Base-by-base conservation (phyloP, 1,140 invertebrate species). In the Monochamus saltuarius region DNA sequence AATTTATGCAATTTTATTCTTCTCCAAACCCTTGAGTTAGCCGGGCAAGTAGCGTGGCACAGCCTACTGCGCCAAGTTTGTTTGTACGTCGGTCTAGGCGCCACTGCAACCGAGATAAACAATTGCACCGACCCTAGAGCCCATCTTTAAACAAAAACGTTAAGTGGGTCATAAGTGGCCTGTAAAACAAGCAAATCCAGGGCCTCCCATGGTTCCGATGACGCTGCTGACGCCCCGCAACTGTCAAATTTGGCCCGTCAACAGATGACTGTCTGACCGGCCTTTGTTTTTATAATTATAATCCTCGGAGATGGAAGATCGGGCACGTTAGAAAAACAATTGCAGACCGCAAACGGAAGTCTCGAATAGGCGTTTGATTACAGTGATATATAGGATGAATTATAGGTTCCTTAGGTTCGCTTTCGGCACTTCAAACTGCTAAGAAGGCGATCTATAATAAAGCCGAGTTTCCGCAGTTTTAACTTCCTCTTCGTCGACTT, bases 231-330 rank as follows among this genome's bases (percentile, higher is more conserved):
- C 14, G 46, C 46, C n/a, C 13, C 10, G 50, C 36, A 53, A 54
- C 13, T 51, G 52, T 42, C 52, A 40, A 54, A 40, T 54, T 54
- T 19, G 52, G 36, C 52, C 19, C 19, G n/a, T 34, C 42, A 19
- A 17, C 40, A 56, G 34, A 19, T 36, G 36, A 35, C 49, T 34
- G 36, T 14, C 38, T 8, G 16, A 45, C 17, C 43, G 55, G 19
- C 34, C 37, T 55, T 61, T 55, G 51, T 61, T 56, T 56, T 56
- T 40, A 14, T 56, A 61, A 56, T 61, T 43, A 61, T 61, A 61
- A 61, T 56, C 59, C 59, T 8, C 11, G 37, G 29, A 53, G 52
- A 59, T 61, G 19, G 56, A 56, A 42, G 29, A 53, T 17, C 16
- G 34, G 59, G 43, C 59, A 61, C 59, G 59, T 61, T 61, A 22